A percentile compares a stretch with the other conserved stretches of the same genome.
Conservation (phyloP, 2,888 invertebrate species). For the Dasysyrphus albostriatus region DNA sequence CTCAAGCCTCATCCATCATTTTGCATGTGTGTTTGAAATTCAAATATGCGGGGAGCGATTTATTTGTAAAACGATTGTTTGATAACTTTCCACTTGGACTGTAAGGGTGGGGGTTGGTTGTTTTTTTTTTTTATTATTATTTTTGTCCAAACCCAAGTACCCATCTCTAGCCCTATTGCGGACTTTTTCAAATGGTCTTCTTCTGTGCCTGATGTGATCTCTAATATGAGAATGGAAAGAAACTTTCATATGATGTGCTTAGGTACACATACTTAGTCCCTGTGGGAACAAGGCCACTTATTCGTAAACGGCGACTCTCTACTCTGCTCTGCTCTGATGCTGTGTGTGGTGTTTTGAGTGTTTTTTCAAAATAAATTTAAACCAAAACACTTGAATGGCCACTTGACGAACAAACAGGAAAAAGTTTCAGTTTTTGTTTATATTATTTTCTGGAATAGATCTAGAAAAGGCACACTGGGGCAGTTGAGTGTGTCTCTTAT, state of each 20-base stretch:
- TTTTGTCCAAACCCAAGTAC: conserved; percentile 26
- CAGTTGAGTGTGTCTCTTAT: conserved; percentile 23
- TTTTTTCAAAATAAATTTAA: conserved; percentile 58
- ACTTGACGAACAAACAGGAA: conserved; percentile 45
- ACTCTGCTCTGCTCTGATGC: neutral
- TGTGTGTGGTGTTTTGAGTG: conserved; percentile 44
- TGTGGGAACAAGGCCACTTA: conserved; percentile 37
- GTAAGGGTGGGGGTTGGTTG: neutral
- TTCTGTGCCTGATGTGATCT: conserved; percentile 12
- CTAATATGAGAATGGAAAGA: conserved; percentile 17
- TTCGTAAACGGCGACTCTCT: conserved; percentile 10
- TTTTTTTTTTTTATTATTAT: no score
- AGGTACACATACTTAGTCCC: conserved; percentile 15
- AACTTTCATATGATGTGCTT: conserved; percentile 28
- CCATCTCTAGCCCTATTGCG: conserved; percentile 3
- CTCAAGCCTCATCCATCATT: conserved; percentile 58
- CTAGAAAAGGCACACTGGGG: conserved; percentile 34
- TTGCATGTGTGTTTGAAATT: conserved; percentile 75
- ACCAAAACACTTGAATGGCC: conserved; percentile 71
- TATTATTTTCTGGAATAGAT: conserved; percentile 26
- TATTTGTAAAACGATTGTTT: conserved; percentile 73
- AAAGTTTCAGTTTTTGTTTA: conserved; percentile 56
- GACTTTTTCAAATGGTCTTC: conserved; percentile 52
- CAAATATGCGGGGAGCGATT: conserved; percentile 57
- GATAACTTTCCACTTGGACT: conserved; percentile 59